These are phyloP conservation scores for Euwallacea similis DNA, from an alignment of 1,140 invertebrate genomes.

Conservation along the genomic window DNA sequence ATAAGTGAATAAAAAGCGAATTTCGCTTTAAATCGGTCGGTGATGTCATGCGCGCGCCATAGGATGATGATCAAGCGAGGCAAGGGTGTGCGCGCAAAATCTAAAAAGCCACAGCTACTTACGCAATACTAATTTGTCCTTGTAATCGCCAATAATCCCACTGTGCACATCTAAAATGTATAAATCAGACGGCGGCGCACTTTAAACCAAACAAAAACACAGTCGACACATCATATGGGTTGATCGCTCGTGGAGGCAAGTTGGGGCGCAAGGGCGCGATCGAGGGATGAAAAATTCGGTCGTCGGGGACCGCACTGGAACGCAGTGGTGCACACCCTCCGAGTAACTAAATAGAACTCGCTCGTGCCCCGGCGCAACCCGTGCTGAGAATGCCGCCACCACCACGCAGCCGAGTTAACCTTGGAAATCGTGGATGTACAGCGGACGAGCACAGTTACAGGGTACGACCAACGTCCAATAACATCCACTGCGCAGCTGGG, in stretches of 20 bases:
- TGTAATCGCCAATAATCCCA: constrained; percentile 39
- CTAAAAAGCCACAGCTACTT: constrained; percentile 46
- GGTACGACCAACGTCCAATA: constrained; percentile 22
- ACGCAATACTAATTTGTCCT: constrained; percentile 52
- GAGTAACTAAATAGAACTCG: constrained; percentile 53
- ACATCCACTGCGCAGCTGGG: constrained; percentile 41
- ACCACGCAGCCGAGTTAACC: constrained; percentile 51
- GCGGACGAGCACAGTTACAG: constrained; percentile 40
- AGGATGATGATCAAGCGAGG: constrained; percentile 1
- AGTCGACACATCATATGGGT: too few relatives aligned
- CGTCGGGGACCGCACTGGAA: constrained; percentile 5
- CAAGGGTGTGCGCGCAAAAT: constrained; percentile 50
- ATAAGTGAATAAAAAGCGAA: constrained; percentile 14
- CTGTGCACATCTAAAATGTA: not conserved
- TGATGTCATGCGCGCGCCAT: constrained; percentile 46
- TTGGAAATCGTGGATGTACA: constrained; percentile 53
- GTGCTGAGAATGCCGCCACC: constrained; percentile 53
- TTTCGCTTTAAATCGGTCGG: constrained; percentile 19
- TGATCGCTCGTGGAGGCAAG: not conserved
- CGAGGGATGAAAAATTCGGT: not conserved
- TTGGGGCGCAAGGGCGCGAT: not conserved
- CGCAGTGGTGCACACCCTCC: constrained; percentile 52
- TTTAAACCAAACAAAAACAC: not conserved
- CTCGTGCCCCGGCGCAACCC: constrained; percentile 51
- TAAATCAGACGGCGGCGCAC: constrained; percentile 29